These are phyloP conservation scores for Zygogramma bicolorata DNA, from an alignment of 2,888 invertebrate species.

Conservation along the genomic window DNA sequence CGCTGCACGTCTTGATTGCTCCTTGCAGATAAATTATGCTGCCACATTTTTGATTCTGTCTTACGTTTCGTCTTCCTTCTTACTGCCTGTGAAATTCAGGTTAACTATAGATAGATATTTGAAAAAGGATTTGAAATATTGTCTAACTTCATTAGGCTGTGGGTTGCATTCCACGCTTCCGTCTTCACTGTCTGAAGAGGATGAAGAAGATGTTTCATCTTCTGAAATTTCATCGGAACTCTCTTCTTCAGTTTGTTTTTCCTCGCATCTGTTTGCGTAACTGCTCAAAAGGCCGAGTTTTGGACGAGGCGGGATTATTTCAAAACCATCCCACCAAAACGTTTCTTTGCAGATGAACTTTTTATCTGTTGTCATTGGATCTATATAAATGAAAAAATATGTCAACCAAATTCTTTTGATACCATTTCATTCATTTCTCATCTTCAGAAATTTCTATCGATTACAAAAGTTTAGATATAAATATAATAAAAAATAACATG, in stretches of 20 bases:
- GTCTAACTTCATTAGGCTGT: conserved; percentile 30
- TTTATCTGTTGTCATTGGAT: conserved; percentile 55
- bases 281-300: conserved; percentile 74
- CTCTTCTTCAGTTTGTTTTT: conserved; percentile 43
- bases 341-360: conserved; percentile 75
- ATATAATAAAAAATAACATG: too few relatives aligned
- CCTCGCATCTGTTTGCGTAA: conserved; percentile 49
- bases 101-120: neutral
- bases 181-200: conserved; percentile 49
- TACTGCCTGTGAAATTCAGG: conserved; percentile 30
- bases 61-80: conserved; percentile 50
- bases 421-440: too few relatives aligned
- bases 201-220: conserved; percentile 50
- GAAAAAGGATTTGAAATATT: neutral
- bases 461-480: too few relatives aligned
- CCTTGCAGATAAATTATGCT: conserved; percentile 79
- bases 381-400: too few relatives aligned
- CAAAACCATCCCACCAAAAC: conserved; percentile 82
- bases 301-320: conserved; percentile 73
- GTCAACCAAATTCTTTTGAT: too few relatives aligned
- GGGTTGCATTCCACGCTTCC: conserved; percentile 61
- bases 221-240: conserved; percentile 51
- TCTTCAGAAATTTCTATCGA: neutral
- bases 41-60: conserved; percentile 77
- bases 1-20: conserved; percentile 91